Evolutionary conservation across 1,140 invertebrate genomes (phyloP).

Genomic region (Ostrea denselamellosa): DNA sequence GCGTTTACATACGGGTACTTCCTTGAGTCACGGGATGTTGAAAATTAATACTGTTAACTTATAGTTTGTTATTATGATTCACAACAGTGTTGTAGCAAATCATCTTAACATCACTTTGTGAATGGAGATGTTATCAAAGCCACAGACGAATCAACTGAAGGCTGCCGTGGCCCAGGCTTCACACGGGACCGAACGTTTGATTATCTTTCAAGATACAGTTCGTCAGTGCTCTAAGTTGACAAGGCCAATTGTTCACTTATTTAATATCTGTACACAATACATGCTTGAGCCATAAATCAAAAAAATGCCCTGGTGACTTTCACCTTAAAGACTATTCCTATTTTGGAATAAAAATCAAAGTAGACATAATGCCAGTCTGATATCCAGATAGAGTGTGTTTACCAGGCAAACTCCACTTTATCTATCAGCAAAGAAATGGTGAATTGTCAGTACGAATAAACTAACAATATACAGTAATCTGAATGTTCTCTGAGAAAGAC

Average conservation of each 20-base stretch:
- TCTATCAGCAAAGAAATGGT: neutral
- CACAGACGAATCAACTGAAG: neutral
- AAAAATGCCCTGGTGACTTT: neutral
- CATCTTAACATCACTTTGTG: slow-evolving; percentile 27
- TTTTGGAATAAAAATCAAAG: slow-evolving; percentile 24
- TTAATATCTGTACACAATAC: slow-evolving; percentile 13
- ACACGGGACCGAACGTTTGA: neutral
- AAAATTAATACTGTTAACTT: slow-evolving; percentile 31
- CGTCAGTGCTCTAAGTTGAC: slow-evolving; percentile 27
- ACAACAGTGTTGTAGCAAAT: neutral
- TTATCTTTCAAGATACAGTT: slow-evolving; percentile 23
- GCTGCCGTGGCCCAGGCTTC: neutral
- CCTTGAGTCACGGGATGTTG: slow-evolving; percentile 6
- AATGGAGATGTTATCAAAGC: slow-evolving; percentile 21
- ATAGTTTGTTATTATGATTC: neutral
- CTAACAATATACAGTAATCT: neutral
- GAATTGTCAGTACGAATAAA: too few relatives aligned
- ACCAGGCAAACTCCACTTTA: neutral
- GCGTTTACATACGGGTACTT: neutral
- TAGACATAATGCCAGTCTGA: neutral
- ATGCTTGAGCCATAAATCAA: slow-evolving; percentile 18
- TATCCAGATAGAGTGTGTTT: neutral
- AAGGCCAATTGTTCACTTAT: slow-evolving; percentile 29
- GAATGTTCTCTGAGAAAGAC: neutral
- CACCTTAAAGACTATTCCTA: neutral